Conservation (phyloP, 2,888 invertebrate species). For the Torymus tubicola region DNA sequence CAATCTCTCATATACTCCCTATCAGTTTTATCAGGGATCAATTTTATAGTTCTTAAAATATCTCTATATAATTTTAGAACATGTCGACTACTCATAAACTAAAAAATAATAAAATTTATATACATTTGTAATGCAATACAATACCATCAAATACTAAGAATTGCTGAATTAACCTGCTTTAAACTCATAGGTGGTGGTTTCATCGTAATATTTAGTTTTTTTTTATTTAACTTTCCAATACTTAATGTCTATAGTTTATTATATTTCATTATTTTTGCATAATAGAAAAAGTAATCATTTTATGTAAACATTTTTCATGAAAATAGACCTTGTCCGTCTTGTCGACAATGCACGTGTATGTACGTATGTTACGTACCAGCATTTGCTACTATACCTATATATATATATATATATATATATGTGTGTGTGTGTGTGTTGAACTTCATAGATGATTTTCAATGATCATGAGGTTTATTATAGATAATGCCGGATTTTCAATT, state of each 20-base stretch:
- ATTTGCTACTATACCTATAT: too few relatives aligned
- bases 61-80: slow-evolving; percentile 86
- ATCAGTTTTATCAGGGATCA: slow-evolving; percentile 82
- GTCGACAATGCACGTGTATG: not conserved
- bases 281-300: slow-evolving; percentile 12
- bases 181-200: slow-evolving; percentile 62
- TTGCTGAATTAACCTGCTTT: slow-evolving; percentile 63
- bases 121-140: not conserved
- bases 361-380: too few relatives aligned
- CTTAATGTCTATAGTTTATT: not conserved
- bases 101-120: slow-evolving; percentile 55
- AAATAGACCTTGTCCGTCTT: not conserved
- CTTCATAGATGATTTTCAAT: too few relatives aligned
- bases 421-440: too few relatives aligned
- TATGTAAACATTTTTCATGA: slow-evolving; percentile 24
- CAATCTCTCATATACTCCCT: slow-evolving; percentile 83
- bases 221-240: too few relatives aligned
- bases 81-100: slow-evolving; percentile 90
- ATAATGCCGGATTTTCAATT: too few relatives aligned
- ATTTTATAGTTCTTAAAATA: slow-evolving; percentile 83
- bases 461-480: too few relatives aligned
- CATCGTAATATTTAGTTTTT: slow-evolving; percentile 23
- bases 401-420: too few relatives aligned
- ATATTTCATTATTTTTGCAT: not conserved
- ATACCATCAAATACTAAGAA: not conserved